phyloP scores from a whole-genome alignment of 1,140 invertebrate species.

The Bombus cullumanus region DNA sequence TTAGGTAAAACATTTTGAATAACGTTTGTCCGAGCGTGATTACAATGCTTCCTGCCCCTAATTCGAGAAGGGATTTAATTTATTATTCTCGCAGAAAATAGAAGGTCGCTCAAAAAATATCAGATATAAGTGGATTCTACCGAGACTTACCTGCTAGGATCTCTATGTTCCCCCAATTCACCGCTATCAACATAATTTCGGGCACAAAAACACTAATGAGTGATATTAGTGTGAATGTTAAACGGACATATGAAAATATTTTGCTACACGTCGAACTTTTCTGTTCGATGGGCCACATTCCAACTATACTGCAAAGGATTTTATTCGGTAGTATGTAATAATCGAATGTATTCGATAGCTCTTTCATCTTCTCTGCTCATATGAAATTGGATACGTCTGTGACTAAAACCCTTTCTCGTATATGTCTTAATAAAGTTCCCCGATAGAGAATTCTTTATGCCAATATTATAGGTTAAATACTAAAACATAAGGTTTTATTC shows the following conservation, averaged over 20 bases:
- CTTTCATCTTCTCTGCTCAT: constrained; percentile 1
- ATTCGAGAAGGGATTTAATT: neutral
- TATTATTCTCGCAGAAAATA: no score
- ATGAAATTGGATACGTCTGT: neutral
- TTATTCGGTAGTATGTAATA: constrained; percentile 46
- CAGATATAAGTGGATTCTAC: neutral
- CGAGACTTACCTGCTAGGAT: constrained; percentile 26
- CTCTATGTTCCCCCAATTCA: constrained; percentile 32
- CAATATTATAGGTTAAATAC: neutral
- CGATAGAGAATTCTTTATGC: constrained; percentile 11
- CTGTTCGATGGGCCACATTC: constrained; percentile 42
- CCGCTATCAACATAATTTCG: constrained; percentile 1
- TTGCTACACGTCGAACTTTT: neutral
- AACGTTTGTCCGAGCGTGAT: constrained; percentile 42
- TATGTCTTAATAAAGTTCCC: neutral
- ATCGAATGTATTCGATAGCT: constrained; percentile 11
- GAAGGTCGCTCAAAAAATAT: neutral
- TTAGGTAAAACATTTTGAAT: constrained; percentile 57
- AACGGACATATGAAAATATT: constrained; percentile 21
- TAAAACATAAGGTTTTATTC: neutral
- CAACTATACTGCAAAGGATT: constrained; percentile 17
- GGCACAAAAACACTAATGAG: constrained; percentile 26
- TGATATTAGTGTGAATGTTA: neutral
- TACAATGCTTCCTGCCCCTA: constrained; percentile 50
- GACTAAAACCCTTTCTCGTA: neutral